Evolutionary conservation across 2,113 vertebrate species (phyloP), one percentile per base, ranked within the genome.

Genomic region (Hypomesus transpacificus): DNA sequence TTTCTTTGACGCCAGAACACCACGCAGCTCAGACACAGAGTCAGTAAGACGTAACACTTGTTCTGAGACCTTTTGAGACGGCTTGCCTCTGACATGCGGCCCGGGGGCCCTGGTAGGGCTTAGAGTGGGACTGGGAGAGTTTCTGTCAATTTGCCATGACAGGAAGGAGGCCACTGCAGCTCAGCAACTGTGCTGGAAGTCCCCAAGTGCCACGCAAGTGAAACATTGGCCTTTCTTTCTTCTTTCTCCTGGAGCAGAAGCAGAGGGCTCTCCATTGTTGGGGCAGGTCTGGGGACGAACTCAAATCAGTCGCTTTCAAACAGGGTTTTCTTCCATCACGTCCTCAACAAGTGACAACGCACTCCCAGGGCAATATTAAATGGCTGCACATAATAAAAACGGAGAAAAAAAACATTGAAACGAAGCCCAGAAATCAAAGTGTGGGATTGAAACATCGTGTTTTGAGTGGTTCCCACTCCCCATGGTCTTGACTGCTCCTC

Each of bases 81-180:
- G 39, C 39, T 46, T 46, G 39, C 39, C 74, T 46, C 54, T 79
- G 77, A 75, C 66, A 77, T 75, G 66, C 52, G 56, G 20, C 70
- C 71, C 76, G 17, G 6, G 39, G 39, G 9, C 9, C 39, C 9
- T 11, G 39, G 39, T 46, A 46, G 39, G 9, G 39, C 39, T 46
- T 46, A 9, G 9, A 46, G 39, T 46, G 39, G 39, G 39, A 46
- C 39, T 46, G 39, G 9, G 39, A 46, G 39, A 46, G 39, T 46
- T 46, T 46, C 39, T 46, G 39, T 46, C 53, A 87, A 81, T 85
- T 84, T 85, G 75, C 75, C 17, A 82, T 79, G 75, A 82, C 82
- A 81, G 68, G 63, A 28, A 53, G 1, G n/a, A 31, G 67, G 63
- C 68, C 56, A 3, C 70, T 68, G 68, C 28, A 46, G 65, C 70